A percentile compares a stretch with the other conserved stretches of the same genome.
Conservation (phyloP, 2,113 vertebrate genomes). For the Cynocephalus volans region DNA sequence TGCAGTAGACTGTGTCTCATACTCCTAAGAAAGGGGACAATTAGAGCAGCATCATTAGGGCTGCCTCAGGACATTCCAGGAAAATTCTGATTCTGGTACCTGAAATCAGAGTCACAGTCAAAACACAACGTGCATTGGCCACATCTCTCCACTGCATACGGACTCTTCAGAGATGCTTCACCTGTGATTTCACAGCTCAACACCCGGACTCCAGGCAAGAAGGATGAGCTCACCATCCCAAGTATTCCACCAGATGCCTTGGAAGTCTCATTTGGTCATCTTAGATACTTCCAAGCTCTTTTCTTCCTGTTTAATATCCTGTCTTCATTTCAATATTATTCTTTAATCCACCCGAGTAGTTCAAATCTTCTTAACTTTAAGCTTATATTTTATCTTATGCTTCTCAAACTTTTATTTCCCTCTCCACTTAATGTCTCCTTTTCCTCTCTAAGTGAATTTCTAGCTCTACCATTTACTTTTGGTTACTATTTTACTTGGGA, state of each 20-base stretch:
- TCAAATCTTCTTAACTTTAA: conserved; percentile 69
- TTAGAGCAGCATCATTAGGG: background rate
- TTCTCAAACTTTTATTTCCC: conserved; percentile 66
- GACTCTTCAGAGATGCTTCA: background rate
- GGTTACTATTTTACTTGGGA: background rate
- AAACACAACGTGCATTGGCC: background rate
- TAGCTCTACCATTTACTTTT: background rate
- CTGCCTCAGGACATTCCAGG: background rate
- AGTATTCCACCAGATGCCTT: fast-evolving
- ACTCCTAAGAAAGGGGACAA: conserved; percentile 90
- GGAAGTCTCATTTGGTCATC: background rate
- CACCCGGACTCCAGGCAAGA: fast-evolving
- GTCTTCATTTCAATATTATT: conserved; percentile 54
- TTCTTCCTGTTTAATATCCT: conserved; percentile 54
- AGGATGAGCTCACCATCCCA: background rate
- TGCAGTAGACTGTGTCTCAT: conserved; percentile 93
- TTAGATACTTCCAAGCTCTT: background rate
- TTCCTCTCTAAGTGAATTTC: background rate
- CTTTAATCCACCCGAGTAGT: conserved; percentile 74
- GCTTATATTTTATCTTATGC: conserved; percentile 12
- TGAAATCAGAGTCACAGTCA: background rate
- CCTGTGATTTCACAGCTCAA: background rate
- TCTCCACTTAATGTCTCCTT: conserved; percentile 1
- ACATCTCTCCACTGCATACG: background rate
- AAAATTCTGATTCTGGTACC: background rate